Conservation (phyloP, 37 sponge, comb jelly and placozoan genomes). For the Chondrilla cf. caribensis region DNA sequence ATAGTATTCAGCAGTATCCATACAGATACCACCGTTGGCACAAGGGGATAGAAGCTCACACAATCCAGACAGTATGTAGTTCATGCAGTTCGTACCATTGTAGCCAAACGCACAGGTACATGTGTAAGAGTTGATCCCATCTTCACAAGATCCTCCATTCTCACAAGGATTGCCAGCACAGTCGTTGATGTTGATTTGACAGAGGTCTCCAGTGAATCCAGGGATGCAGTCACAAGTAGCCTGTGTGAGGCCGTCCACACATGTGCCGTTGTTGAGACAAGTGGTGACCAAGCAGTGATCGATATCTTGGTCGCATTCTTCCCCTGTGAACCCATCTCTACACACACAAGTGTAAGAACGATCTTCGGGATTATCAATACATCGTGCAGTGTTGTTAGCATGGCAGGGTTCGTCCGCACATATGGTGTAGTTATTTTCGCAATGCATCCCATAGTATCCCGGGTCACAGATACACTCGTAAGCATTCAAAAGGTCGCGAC, state of each 20-base stretch:
- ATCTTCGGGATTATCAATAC: background rate
- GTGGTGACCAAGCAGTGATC: constrained; percentile 2
- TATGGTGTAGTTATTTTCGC: constrained; percentile 35
- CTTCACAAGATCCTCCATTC: background rate
- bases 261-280: background rate
- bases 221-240: background rate
- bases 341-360: constrained; percentile 27
- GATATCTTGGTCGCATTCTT: constrained; percentile 28
- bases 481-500: background rate
- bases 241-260: background rate
- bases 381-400: background rate
- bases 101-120: background rate
- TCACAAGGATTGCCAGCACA: background rate
- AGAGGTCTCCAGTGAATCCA: background rate
- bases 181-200: constrained; percentile 6
- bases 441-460: constrained; percentile 61
- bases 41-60: constrained; percentile 33
- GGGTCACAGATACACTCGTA: background rate
- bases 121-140: constrained; percentile 7
- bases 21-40: constrained; percentile 31
- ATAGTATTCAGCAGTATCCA: constrained; percentile 5
- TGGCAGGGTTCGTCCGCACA: constrained; percentile 47
- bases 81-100: background rate
- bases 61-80: background rate
- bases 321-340: constrained; percentile 44